phyloP scores from a whole-genome alignment of 53 echinoderm and acorn worm species.

The Apostichopus leukothele region DNA sequence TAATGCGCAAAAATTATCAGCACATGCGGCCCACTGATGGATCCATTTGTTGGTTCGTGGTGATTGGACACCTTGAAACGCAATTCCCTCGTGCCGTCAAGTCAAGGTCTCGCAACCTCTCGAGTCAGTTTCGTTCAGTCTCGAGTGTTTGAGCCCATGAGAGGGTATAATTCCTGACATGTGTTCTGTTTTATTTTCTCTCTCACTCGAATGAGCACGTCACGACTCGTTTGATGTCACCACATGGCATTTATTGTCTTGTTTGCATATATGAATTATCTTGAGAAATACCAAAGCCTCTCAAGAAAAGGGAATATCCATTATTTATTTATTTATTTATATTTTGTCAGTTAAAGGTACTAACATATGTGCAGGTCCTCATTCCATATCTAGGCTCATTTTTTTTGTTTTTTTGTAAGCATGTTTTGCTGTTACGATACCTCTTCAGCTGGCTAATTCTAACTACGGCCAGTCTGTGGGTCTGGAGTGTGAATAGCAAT shows the following conservation, averaged over 20 bases:
- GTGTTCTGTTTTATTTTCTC: not conserved
- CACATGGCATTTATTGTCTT: not conserved
- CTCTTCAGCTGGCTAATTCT: too few relatives aligned
- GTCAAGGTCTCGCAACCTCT: not conserved
- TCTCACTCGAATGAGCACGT: not conserved
- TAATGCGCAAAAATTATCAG: not conserved
- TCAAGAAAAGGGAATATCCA: too few relatives aligned
- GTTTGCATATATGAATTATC: not conserved
- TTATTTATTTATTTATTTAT: too few relatives aligned
- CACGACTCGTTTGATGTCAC: not conserved
- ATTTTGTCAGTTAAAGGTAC: too few relatives aligned
- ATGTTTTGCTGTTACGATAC: too few relatives aligned
- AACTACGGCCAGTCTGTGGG: too few relatives aligned
- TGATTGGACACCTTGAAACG: not conserved
- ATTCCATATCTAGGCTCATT: too few relatives aligned
- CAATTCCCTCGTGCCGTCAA: not conserved
- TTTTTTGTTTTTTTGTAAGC: too few relatives aligned
- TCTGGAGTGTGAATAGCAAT: too few relatives aligned
- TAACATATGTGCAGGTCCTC: too few relatives aligned
- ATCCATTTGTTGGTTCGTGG: not conserved
- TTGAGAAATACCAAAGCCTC: too few relatives aligned
- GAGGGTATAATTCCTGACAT: not conserved
- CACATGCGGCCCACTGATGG: not conserved
- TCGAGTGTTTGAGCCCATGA: not conserved
- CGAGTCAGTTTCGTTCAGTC: not conserved